Percentiles rank a stretch among this genome's conserved stretches.
These are phyloP conservation scores for Malachius bipustulatus DNA, from an alignment of 2,888 invertebrate genomes.

Conservation along the genomic window DNA sequence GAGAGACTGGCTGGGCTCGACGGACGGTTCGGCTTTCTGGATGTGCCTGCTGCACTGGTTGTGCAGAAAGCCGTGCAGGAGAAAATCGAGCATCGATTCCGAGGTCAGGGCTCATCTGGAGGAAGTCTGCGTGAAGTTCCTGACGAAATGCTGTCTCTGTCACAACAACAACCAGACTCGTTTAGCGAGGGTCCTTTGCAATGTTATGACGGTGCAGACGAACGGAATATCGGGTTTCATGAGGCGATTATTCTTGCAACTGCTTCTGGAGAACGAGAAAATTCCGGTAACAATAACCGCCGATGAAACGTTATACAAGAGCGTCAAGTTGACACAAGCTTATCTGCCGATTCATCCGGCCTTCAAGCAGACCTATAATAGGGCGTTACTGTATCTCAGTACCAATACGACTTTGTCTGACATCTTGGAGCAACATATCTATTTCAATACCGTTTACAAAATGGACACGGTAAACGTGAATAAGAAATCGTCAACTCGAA, in stretches of 20 bases:
- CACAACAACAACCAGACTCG: constrained; percentile 75
- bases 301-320: constrained; percentile 35
- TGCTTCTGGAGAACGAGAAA: constrained; percentile 77
- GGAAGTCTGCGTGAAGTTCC: constrained; percentile 67
- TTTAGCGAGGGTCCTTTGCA: constrained; percentile 67
- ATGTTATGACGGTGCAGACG: constrained; percentile 55
- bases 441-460: constrained; percentile 29
- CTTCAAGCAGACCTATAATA: constrained; percentile 60
- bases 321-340: constrained; percentile 29
- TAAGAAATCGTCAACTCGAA: constrained; percentile 18
- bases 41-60: constrained; percentile 64
- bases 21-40: constrained; percentile 78
- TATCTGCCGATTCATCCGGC: constrained; percentile 49
- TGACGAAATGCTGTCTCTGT: constrained; percentile 73
- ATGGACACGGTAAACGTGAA: constrained; percentile 16
- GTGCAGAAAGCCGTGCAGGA: constrained; percentile 39
- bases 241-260: constrained; percentile 71
- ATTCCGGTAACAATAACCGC: constrained; percentile 58
- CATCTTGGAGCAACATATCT: constrained; percentile 53
- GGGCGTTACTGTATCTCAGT: constrained; percentile 60
- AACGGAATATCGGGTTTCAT: constrained; percentile 77
- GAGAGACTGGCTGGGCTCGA: constrained; percentile 78
- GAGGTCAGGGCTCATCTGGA: constrained; percentile 49
- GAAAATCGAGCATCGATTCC: constrained; percentile 29
- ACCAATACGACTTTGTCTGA: constrained; percentile 64